Evolutionary conservation across 2,113 vertebrate species (phyloP).

Genomic region (Albula goreensis): DNA sequence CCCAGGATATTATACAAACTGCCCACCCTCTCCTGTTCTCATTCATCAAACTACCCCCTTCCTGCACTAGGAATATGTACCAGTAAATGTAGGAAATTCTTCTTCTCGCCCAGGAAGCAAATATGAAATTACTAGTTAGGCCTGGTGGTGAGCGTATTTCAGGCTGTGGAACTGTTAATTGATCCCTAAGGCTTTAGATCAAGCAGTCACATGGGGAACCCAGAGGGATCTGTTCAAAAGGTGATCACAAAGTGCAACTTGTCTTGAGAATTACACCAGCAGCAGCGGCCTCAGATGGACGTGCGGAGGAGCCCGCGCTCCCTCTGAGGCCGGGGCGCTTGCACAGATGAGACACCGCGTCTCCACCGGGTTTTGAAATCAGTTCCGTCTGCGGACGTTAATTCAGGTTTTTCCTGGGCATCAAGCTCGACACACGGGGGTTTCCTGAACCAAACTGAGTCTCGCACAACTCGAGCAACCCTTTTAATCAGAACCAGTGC

Average conservation of each 20-base stretch:
- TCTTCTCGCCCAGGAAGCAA: neutral
- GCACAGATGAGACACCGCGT: slow-evolving; percentile 20
- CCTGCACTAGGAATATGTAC: neutral
- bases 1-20: neutral
- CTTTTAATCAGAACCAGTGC: slow-evolving; percentile 11
- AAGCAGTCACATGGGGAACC: neutral
- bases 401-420: slow-evolving; percentile 3
- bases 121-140: neutral
- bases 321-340: slow-evolving; percentile 7
- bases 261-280: slow-evolving; percentile 48
- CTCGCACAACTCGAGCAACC: slow-evolving; percentile 8
- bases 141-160: neutral
- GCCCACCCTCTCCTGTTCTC: neutral
- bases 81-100: neutral
- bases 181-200: neutral
- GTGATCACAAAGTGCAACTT: slow-evolving; percentile 54
- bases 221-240: slow-evolving; percentile 41
- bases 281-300: slow-evolving; percentile 52
- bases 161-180: neutral
- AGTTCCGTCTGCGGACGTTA: neutral
- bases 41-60: neutral
- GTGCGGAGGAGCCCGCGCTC: slow-evolving; percentile 8
- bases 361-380: neutral
- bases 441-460: neutral
- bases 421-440: neutral